A percentile compares a stretch with the other conserved stretches of the same genome.
Evolutionary conservation across 2,113 vertebrate species (phyloP).

Genomic region (Tyto alba): DNA sequence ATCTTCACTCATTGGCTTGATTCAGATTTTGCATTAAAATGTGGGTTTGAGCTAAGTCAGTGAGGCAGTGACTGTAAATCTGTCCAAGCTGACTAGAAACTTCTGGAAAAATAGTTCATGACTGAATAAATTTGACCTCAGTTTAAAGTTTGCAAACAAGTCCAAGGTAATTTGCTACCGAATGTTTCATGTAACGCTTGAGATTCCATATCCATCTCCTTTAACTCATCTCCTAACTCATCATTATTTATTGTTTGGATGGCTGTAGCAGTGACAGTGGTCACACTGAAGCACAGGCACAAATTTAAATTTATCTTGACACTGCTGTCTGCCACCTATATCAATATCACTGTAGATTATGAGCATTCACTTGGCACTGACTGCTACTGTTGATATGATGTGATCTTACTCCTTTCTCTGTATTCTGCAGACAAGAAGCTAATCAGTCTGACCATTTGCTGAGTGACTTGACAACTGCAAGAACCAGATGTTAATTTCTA

Average conservation of each 20-base stretch:
- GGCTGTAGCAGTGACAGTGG: background rate
- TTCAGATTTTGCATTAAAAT: background rate
- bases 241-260: background rate
- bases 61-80: background rate
- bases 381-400: background rate
- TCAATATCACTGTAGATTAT: background rate
- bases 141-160: background rate
- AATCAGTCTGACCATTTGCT: constrained; percentile 31
- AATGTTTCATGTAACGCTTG: background rate
- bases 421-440: background rate
- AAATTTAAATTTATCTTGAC: background rate
- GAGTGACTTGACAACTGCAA: constrained; percentile 41
- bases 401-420: background rate
- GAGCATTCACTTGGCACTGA: background rate
- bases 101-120: background rate
- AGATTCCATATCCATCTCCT: background rate
- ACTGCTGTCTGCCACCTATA: background rate
- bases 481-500: constrained; percentile 40
- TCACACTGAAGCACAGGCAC: background rate
- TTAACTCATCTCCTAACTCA: background rate
- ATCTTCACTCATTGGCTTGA: background rate
- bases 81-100: background rate
- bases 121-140: background rate
- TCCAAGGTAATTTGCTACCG: background rate
- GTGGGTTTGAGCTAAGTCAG: background rate